Evolutionary conservation across 2,113 vertebrate genomes (phyloP).

Genomic region (Plectropomus leopardus): DNA sequence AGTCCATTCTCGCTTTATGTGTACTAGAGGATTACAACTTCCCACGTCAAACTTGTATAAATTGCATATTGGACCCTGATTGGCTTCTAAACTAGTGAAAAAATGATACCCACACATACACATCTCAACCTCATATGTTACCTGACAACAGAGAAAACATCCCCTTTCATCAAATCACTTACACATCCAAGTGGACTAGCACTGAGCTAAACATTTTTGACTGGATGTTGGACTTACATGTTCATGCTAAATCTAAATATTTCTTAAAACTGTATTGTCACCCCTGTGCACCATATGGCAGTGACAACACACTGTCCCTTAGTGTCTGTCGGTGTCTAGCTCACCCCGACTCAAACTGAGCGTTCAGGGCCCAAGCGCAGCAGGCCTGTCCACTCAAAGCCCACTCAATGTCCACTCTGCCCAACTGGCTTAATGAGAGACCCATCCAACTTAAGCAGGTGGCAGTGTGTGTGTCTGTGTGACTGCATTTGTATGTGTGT

Average conservation of each 20-base stretch:
- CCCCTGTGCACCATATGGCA: neutral
- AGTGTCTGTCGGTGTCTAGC: neutral
- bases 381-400: conserved; percentile 39
- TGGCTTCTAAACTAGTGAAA: no score
- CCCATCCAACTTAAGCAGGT: conserved; percentile 63
- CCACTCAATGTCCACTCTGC: conserved; percentile 33
- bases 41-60: no score
- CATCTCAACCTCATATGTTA: no score
- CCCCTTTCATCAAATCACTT: no score
- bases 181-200: no score
- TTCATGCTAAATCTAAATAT: neutral
- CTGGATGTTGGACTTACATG: neutral
- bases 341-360: conserved; percentile 1
- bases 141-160: no score
- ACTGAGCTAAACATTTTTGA: neutral
- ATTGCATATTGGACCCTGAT: no score
- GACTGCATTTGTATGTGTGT: conserved; percentile 23
- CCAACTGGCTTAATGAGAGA: conserved; percentile 48
- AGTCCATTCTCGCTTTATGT: no score
- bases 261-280: neutral
- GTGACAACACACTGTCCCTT: neutral
- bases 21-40: no score
- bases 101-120: no score
- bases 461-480: conserved; percentile 27
- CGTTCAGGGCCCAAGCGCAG: neutral